Conservation (phyloP, 2,888 invertebrate genomes). For the Patella caerulea region DNA sequence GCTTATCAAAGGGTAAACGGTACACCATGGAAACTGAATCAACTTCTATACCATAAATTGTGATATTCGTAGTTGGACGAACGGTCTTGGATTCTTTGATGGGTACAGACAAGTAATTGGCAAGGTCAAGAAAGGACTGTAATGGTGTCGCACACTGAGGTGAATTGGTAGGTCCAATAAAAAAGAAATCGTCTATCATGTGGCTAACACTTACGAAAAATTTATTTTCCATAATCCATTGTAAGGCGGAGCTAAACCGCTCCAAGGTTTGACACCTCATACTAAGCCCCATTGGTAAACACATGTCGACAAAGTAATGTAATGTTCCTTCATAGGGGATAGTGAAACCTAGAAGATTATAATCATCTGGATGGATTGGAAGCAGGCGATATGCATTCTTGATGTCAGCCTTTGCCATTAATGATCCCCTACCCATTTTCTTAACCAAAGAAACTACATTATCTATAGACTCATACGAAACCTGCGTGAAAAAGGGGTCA, state of each 20-base stretch:
- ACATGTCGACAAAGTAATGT: slow-evolving; percentile 6
- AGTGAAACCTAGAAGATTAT: not conserved
- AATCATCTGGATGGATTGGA: too few species aligned
- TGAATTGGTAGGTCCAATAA: not conserved
- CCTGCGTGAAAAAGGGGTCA: not conserved
- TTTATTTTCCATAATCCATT: slow-evolving; percentile 1
- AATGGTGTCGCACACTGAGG: not conserved
- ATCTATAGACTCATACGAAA: not conserved
- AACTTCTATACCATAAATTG: not conserved
- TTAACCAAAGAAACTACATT: not conserved
- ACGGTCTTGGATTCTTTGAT: not conserved
- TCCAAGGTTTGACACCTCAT: not conserved
- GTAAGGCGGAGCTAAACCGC: slow-evolving; percentile 6
- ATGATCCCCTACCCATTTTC: not conserved
- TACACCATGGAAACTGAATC: not conserved
- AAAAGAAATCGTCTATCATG: slow-evolving; percentile 1
- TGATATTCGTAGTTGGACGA: not conserved
- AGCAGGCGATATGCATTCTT: not conserved
- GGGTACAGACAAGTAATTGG: not conserved
- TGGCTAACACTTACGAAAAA: not conserved
- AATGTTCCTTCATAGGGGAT: not conserved
- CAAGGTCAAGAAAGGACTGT: not conserved
- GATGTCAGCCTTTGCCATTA: slow-evolving; percentile 8
- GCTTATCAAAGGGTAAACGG: not conserved
- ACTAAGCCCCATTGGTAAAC: slow-evolving; percentile 6